Percentiles rank a stretch among this genome's conserved stretches.
These are phyloP conservation scores for Gymnarchus niloticus DNA, from an alignment of 2,113 vertebrate species.

Conservation along the genomic window DNA sequence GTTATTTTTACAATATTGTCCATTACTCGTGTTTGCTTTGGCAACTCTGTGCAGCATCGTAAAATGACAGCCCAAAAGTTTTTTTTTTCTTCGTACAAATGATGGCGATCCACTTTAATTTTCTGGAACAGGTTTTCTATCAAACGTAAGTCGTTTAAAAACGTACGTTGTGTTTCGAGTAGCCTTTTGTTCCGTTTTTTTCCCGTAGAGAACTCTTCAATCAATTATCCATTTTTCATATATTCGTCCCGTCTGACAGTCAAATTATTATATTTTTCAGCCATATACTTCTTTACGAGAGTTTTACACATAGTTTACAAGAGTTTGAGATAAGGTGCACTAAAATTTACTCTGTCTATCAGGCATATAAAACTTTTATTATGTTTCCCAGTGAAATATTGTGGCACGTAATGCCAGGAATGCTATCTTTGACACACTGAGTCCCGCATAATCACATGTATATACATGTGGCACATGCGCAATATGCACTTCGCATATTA, in stretches of 20 bases:
- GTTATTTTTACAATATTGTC: constrained; percentile 16
- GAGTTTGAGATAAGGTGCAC: not conserved
- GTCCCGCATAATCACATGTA: not conserved
- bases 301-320: not conserved
- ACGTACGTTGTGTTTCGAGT: not conserved
- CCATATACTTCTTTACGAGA: not conserved
- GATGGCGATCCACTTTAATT: not conserved
- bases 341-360: not conserved
- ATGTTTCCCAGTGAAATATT: not conserved
- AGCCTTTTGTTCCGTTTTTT: not conserved
- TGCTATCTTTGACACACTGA: not conserved
- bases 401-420: not conserved
- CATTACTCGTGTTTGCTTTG: constrained; percentile 24
- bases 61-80: not conserved
- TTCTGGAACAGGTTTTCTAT: not conserved
- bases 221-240: not conserved
- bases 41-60: constrained; percentile 14
- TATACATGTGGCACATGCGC: not conserved
- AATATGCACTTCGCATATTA: too few relatives aligned
- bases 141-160: not conserved
- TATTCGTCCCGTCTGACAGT: not conserved
- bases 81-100: constrained; percentile 4
- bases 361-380: not conserved
- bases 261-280: not conserved
- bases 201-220: not conserved